phyloP scores from a whole-genome alignment of 2,797 vertebrate species.

The Coracias cyanogaster region DNA sequence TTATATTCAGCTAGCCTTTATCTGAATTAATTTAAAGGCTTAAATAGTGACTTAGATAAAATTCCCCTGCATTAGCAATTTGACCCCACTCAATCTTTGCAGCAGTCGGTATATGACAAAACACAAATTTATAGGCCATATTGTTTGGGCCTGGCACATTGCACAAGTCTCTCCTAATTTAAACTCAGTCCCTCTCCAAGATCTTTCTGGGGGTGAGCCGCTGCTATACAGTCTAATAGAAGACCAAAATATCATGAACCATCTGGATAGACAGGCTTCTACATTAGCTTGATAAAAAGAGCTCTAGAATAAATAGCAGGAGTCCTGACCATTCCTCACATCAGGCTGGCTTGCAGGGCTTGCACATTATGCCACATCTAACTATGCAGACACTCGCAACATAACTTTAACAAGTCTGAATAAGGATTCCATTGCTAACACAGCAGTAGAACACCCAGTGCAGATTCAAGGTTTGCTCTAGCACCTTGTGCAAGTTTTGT shows the following conservation, averaged over 20 bases:
- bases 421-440: not conserved
- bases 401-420: not conserved
- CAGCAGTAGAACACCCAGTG: not conserved
- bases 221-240: not conserved
- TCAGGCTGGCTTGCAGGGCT: not conserved
- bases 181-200: not conserved
- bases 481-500: not conserved
- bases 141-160: not conserved
- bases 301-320: not conserved
- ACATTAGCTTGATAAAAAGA: not conserved
- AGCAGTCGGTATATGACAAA: not conserved
- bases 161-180: not conserved
- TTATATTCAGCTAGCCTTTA: not conserved
- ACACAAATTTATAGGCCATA: not conserved
- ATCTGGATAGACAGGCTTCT: not conserved
- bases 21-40: not conserved
- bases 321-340: not conserved
- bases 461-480: not conserved
- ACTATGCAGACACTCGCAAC: not conserved
- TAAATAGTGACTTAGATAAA: not conserved
- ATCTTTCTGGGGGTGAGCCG: not conserved
- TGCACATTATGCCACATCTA: not conserved
- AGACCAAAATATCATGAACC: not conserved
- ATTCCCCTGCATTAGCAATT: not conserved
- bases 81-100: not conserved